A percentile compares a stretch with the other conserved stretches of the same genome.
Evolutionary conservation across 1,140 invertebrate genomes (phyloP).

Genomic region (Rhyzopertha dominica): DNA sequence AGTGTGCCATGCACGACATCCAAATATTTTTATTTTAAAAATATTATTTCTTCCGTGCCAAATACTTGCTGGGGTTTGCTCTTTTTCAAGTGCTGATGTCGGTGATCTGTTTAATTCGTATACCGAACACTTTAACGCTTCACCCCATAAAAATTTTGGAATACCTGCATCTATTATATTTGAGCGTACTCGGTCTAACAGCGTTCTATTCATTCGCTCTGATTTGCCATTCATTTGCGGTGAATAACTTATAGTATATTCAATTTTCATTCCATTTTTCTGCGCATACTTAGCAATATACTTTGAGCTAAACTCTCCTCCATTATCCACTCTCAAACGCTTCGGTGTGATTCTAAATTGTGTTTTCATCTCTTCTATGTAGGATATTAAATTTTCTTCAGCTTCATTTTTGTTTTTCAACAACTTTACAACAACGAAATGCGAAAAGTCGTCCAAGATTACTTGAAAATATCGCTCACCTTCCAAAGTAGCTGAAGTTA

Average conservation of each 20-base stretch:
- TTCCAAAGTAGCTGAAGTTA: constrained; percentile 31
- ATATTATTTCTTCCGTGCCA: constrained; percentile 19
- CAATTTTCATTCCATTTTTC: constrained; percentile 26
- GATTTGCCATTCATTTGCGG: constrained; percentile 35
- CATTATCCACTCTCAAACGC: constrained; percentile 35
- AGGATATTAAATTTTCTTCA: too few relatives aligned
- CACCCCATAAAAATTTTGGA: constrained; percentile 32
- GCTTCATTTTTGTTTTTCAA: constrained; percentile 36
- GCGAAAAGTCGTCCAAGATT: constrained; percentile 43
- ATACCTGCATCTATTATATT: constrained; percentile 28
- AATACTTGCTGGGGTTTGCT: constrained; percentile 13
- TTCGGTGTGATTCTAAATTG: constrained; percentile 22
- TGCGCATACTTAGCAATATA: constrained; percentile 29
- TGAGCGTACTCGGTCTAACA: constrained; percentile 23
- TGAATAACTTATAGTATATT: constrained; percentile 34
- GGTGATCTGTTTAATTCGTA: constrained; percentile 35
- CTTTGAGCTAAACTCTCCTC: constrained; percentile 27
- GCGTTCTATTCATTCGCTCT: constrained; percentile 25
- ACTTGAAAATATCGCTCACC: constrained; percentile 40
- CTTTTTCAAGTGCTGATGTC: constrained; percentile 12
- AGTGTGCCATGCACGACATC: constrained; percentile 18
- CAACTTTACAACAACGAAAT: constrained; percentile 39
- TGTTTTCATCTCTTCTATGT: too few relatives aligned
- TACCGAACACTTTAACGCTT: constrained; percentile 28
- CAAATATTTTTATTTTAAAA: constrained; percentile 20